Evolutionary conservation across 2,113 vertebrate species (phyloP).

Genomic region (Platycercus adscitus): DNA sequence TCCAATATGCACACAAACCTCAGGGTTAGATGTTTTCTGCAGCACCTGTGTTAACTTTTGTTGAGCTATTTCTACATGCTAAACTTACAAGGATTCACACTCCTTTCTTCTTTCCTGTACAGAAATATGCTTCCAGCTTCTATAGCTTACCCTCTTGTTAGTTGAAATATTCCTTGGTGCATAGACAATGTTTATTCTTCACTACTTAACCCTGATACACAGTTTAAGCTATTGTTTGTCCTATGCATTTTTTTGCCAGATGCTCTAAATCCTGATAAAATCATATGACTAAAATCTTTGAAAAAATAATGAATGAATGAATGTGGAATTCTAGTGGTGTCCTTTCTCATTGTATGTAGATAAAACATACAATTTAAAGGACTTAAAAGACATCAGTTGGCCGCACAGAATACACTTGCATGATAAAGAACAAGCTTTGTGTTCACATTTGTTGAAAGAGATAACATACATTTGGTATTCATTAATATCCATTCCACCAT

Average conservation of each 20-base stretch:
- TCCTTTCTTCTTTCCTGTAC: not conserved
- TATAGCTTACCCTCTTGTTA: not conserved
- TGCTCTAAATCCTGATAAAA: conserved; percentile 2
- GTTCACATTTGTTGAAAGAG: not conserved
- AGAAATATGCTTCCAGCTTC: not conserved
- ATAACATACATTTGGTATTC: not conserved
- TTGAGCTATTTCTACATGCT: not conserved
- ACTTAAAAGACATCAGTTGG: not conserved
- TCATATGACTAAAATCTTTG: not conserved
- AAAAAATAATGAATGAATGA: not conserved
- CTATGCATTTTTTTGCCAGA: not conserved
- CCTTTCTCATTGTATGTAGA: not conserved
- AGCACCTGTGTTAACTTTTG: not conserved
- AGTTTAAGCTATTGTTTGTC: conserved; percentile 11
- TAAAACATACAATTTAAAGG: not conserved
- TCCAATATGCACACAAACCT: not conserved
- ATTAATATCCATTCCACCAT: not conserved
- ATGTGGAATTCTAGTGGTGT: fast-evolving
- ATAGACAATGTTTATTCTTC: not conserved
- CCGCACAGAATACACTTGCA: not conserved
- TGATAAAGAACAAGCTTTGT: not conserved
- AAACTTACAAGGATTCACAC: not conserved
- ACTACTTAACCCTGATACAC: not conserved
- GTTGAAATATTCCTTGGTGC: not conserved
- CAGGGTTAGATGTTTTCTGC: not conserved